Conservation (phyloP, 2,113 vertebrate genomes). For the Arvicanthis niloticus region DNA sequence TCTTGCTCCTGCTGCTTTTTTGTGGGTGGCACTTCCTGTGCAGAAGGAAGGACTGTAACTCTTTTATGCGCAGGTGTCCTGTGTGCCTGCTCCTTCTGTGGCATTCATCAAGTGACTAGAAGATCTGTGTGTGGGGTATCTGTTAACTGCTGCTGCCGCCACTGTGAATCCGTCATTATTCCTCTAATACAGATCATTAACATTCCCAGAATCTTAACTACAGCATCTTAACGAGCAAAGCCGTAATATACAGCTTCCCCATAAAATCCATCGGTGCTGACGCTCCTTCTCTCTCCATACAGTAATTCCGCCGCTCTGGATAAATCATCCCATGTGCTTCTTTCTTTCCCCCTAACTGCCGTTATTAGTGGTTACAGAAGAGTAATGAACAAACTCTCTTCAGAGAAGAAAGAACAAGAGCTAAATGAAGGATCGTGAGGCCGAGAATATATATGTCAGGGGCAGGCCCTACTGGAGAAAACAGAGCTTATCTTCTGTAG, state of each 20-base stretch:
- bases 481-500: neutral
- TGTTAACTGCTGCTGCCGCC: constrained; percentile 42
- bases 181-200: constrained; percentile 72
- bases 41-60: neutral
- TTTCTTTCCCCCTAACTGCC: constrained; percentile 67
- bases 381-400: constrained; percentile 66
- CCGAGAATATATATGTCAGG: neutral
- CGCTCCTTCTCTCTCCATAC: constrained; percentile 59
- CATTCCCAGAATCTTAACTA: constrained; percentile 76
- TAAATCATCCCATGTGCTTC: constrained; percentile 63
- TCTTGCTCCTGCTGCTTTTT: no score
- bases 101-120: neutral
- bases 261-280: constrained; percentile 66
- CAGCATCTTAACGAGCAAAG: constrained; percentile 71
- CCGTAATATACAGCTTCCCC: constrained; percentile 44
- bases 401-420: constrained; percentile 5
- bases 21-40: neutral
- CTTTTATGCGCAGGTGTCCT: neutral
- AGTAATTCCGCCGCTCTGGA: constrained; percentile 63
- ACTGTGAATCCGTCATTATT: constrained; percentile 59
- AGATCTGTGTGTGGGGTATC: neutral
- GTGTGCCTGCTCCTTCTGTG: neutral
- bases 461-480: neutral
- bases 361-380: constrained; percentile 62
- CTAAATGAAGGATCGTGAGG: constrained; percentile 34